phyloP scores from a whole-genome alignment of 2,888 invertebrate genomes.

The Meta bourneti region DNA sequence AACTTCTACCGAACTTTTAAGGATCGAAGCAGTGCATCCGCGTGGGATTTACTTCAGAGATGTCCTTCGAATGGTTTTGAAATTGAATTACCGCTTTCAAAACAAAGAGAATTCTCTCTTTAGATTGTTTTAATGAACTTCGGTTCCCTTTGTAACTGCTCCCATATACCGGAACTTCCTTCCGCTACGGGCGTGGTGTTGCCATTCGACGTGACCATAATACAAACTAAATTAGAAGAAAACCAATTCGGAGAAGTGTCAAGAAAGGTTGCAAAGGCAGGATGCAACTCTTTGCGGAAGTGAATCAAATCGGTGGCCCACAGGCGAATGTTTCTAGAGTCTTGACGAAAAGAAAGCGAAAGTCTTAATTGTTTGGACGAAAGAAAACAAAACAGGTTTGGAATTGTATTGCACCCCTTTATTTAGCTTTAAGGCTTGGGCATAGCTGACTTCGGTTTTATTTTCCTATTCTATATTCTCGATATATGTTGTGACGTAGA shows the following conservation, averaged over 20 bases:
- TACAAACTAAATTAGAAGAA: not conserved
- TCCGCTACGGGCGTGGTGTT: not conserved
- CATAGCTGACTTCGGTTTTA: no score
- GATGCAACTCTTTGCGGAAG: constrained; percentile 41
- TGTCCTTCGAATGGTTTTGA: not conserved
- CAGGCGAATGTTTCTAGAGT: not conserved
- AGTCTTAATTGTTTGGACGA: not conserved
- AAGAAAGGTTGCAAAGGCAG: constrained; percentile 30
- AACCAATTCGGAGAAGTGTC: not conserved
- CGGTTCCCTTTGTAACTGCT: no score
- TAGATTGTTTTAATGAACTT: no score
- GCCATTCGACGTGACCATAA: not conserved
- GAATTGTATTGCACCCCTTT: not conserved
- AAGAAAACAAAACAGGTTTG: not conserved
- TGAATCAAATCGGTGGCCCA: not conserved
- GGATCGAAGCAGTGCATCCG: no score
- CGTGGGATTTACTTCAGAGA: no score
- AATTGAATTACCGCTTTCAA: no score
- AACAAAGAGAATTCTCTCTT: no score
- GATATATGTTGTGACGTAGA: no score
- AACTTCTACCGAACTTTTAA: no score
- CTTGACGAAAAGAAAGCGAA: constrained; percentile 5
- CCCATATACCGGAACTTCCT: no score
- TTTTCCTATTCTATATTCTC: no score
- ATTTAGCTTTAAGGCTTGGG: no score